Percentiles rank a stretch among this genome's conserved stretches.
Evolutionary conservation across 2,888 invertebrate genomes (phyloP).

Genomic region (Diplolepis rosae): DNA sequence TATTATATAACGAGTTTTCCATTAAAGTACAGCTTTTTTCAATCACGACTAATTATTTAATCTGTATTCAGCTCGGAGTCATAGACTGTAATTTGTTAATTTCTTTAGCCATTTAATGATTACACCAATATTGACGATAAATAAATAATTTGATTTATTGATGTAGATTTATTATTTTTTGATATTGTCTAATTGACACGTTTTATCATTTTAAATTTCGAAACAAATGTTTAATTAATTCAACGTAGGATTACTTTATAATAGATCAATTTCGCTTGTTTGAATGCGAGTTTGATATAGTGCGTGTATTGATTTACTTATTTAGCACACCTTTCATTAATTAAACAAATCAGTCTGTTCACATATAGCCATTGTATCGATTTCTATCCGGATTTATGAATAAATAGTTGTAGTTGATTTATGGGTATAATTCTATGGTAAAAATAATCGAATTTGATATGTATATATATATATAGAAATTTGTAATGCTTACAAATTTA

Average conservation of each 20-base stretch:
- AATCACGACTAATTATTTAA: neutral
- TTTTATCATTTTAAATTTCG: neutral
- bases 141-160: too few species aligned
- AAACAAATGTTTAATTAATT: neutral
- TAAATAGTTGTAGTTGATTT: neutral
- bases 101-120: too few species aligned
- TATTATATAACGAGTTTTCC: neutral
- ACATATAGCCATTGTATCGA: neutral
- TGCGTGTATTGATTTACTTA: neutral
- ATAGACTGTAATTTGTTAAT: too few species aligned
- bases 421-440: too few species aligned
- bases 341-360: neutral
- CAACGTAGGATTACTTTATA: neutral
- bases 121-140: too few species aligned
- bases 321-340: neutral
- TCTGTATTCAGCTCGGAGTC: neutral
- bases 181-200: too few species aligned
- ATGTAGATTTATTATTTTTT: too few species aligned
- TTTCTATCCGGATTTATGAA: neutral
- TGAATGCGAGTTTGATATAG: neutral
- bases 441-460: too few species aligned
- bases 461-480: too few species aligned
- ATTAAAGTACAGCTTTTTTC: too few species aligned
- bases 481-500: too few species aligned
- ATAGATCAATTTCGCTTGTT: neutral